Percentiles rank a stretch among this genome's conserved stretches.
Evolutionary conservation across 2,888 invertebrate species (phyloP).

Genomic region (Plagiodera versicolora): DNA sequence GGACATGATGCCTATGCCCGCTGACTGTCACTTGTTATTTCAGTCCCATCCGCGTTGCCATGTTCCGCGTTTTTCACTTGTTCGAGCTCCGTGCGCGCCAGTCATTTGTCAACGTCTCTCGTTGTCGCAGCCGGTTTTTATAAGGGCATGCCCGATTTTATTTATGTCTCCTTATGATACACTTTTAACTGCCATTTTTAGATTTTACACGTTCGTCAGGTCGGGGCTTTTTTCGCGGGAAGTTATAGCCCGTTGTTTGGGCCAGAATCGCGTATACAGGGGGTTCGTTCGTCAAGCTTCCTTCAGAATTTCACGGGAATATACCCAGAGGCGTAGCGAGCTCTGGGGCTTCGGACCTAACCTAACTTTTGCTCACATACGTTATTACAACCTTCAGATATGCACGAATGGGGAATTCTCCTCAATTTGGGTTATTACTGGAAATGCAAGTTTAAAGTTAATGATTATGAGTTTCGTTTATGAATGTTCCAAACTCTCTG

Average conservation of each 20-base stretch:
- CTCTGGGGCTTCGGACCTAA: too few species aligned
- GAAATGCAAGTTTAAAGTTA: too few species aligned
- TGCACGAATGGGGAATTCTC: too few species aligned
- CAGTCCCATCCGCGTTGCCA: slow-evolving; percentile 17
- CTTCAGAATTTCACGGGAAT: too few species aligned
- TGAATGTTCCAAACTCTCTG: too few species aligned
- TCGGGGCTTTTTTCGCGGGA: slow-evolving; percentile 7
- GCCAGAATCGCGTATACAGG: too few species aligned
- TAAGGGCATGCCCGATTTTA: slow-evolving; percentile 28
- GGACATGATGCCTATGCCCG: slow-evolving; percentile 43
- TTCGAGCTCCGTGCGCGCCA: slow-evolving; percentile 10
- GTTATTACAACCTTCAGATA: too few species aligned
- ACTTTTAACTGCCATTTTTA: slow-evolving; percentile 29
- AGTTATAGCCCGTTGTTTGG: background rate
- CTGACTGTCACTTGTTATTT: slow-evolving; percentile 40
- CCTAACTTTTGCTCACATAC: too few species aligned
- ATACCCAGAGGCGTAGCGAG: too few species aligned
- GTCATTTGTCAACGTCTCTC: slow-evolving; percentile 33
- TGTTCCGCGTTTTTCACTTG: slow-evolving; percentile 21
- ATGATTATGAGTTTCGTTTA: too few species aligned
- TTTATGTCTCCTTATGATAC: slow-evolving; percentile 30
- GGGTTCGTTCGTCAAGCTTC: too few species aligned
- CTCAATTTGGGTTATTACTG: too few species aligned
- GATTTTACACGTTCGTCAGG: slow-evolving; percentile 27
- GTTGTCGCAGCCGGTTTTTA: slow-evolving; percentile 28